A percentile compares a stretch with the other conserved stretches of the same genome.
phyloP scores from a whole-genome alignment of 1,140 invertebrate species.

The Neocloeon triangulifer region DNA sequence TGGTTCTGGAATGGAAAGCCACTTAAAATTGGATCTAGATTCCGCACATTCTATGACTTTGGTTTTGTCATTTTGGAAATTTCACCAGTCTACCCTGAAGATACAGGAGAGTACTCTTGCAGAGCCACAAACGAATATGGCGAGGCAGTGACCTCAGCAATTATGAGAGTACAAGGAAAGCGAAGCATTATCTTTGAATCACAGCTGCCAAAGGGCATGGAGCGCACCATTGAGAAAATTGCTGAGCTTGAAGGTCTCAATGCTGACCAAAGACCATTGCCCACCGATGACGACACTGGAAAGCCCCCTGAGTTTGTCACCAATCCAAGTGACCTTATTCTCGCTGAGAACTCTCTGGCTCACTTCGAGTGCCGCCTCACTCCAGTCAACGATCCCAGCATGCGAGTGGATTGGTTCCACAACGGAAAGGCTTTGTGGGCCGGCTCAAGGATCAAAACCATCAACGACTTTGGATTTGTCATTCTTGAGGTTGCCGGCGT shows the following conservation, averaged over 20 bases:
- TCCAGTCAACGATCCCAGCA: constrained; percentile 77
- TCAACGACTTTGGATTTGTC: constrained; percentile 84
- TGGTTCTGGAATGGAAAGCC: constrained; percentile 91
- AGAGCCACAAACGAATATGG: constrained; percentile 75
- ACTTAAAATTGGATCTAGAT: constrained; percentile 66
- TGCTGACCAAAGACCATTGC: constrained; percentile 27
- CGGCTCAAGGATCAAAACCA: constrained; percentile 72
- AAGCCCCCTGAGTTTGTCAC: constrained; percentile 85
- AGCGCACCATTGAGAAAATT: constrained; percentile 79
- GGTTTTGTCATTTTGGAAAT: constrained; percentile 87
- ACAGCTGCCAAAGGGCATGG: constrained; percentile 79
- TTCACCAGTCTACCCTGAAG: constrained; percentile 83
- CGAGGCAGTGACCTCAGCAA: constrained; percentile 78
- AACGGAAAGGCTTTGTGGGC: constrained; percentile 75
- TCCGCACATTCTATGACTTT: constrained; percentile 86
- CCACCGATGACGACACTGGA: constrained; percentile 58
- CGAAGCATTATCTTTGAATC: constrained; percentile 78
- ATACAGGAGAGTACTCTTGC: constrained; percentile 83
- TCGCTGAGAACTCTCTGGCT: constrained; percentile 73
- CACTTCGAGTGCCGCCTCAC: constrained; percentile 79
- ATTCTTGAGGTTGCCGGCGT: constrained; percentile 76
- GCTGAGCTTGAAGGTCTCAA: constrained; percentile 76
- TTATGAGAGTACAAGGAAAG: constrained; percentile 67
- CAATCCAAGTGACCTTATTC: constrained; percentile 54
- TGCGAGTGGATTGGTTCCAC: constrained; percentile 92